Conservation (phyloP, 2,113 vertebrate species). For the Caracal caracal region DNA sequence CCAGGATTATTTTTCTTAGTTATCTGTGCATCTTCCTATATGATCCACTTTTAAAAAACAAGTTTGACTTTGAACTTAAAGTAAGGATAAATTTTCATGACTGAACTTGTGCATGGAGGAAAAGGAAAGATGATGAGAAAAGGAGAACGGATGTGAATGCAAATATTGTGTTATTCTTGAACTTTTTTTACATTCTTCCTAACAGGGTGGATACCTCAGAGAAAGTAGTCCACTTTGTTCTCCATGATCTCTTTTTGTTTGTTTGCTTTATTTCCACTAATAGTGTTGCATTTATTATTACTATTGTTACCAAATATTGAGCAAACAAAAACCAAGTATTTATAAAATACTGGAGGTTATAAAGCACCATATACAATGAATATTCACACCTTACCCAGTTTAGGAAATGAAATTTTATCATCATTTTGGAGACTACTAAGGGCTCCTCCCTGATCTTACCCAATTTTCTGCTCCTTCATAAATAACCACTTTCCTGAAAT, state of each 20-base stretch:
- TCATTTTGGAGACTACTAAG: background rate
- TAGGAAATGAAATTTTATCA: background rate
- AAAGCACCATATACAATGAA: background rate
- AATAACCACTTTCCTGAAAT: background rate
- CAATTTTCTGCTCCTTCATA: background rate
- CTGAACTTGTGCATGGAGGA: background rate
- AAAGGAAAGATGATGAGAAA: background rate
- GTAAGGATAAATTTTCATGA: background rate
- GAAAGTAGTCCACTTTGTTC: background rate
- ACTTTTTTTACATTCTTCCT: background rate
- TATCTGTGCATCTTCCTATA: background rate
- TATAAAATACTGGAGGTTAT: background rate
- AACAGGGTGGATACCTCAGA: fast-evolving
- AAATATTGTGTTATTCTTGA: background rate
- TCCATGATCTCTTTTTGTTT: background rate
- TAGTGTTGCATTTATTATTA: background rate
- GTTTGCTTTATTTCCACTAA: background rate
- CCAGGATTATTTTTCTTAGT: background rate
- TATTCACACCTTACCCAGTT: background rate
- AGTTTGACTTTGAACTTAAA: background rate
- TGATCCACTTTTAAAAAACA: background rate
- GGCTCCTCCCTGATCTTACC: background rate
- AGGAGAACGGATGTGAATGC: background rate
- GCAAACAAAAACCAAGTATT: background rate
- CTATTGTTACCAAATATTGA: background rate